phyloP scores from a whole-genome alignment of 2,888 invertebrate genomes.

The Cecidostiba fungosa region DNA sequence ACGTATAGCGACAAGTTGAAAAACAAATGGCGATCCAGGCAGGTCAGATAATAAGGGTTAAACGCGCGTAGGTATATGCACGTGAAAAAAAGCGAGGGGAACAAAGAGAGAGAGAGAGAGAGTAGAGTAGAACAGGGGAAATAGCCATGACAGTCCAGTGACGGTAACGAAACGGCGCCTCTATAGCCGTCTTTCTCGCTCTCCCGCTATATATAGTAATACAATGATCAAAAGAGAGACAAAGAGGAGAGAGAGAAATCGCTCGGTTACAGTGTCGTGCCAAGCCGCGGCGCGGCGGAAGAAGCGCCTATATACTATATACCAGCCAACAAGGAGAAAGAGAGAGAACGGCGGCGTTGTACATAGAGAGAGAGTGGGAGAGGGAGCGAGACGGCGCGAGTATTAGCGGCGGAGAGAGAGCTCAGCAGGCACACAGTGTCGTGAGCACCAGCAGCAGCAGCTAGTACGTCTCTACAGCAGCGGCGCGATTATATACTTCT shows the following conservation, averaged over 20 bases:
- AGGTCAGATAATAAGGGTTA: slow-evolving; percentile 42
- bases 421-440: slow-evolving; percentile 11
- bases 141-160: slow-evolving; percentile 11
- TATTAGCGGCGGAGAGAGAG: slow-evolving; percentile 1
- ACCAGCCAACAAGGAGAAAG: neutral
- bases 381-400: slow-evolving; percentile 36
- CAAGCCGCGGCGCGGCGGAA: neutral
- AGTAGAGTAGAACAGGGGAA: slow-evolving; percentile 10
- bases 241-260: slow-evolving; percentile 20
- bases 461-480: neutral
- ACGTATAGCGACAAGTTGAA: neutral
- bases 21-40: neutral
- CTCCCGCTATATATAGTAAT: too few species aligned
- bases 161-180: slow-evolving; percentile 20
- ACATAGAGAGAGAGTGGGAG: neutral
- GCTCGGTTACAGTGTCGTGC: neutral
- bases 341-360: slow-evolving; percentile 16
- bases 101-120: neutral
- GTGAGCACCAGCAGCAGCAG: slow-evolving; percentile 16
- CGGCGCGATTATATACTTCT: neutral
- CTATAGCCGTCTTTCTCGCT: neutral
- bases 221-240: neutral
- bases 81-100: neutral
- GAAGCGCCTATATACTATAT: neutral
- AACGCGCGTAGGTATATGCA: neutral